A percentile compares a stretch with the other conserved stretches of the same genome.
These are phyloP conservation scores for Macroteleia sp. DNA, from an alignment of 2,888 invertebrate species.

Conservation along the genomic window DNA sequence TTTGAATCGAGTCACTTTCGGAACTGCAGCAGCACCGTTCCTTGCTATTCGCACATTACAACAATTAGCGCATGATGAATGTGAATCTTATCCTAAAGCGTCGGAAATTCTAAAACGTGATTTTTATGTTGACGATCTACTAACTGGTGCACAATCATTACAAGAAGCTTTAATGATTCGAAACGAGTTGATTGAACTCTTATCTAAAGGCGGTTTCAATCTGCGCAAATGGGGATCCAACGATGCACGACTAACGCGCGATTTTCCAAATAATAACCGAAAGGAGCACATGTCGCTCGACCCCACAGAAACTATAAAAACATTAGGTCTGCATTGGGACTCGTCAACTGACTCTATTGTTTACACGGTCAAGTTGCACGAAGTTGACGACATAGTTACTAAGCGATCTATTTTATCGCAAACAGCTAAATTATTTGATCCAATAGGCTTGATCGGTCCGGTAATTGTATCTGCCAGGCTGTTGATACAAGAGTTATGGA, in stretches of 20 bases:
- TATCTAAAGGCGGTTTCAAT: not conserved
- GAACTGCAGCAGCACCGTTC: constrained; percentile 59
- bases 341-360: not conserved
- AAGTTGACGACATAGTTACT: not conserved
- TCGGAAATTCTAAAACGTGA: not conserved
- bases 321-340: constrained; percentile 10
- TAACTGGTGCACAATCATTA: not conserved
- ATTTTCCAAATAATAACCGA: too few relatives aligned
- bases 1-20: constrained; percentile 36
- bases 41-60: constrained; percentile 59
- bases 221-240: constrained; percentile 13
- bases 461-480: constrained; percentile 9
- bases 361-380: not conserved
- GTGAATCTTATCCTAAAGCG: not conserved
- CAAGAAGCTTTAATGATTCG: not conserved
- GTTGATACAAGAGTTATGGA: too few relatives aligned
- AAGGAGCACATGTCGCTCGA: too few relatives aligned
- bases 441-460: not conserved
- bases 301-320: constrained; percentile 2
- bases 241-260: not conserved
- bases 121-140: not conserved
- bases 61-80: constrained; percentile 44
- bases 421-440: constrained; percentile 13
- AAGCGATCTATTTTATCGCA: not conserved
- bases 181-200: not conserved